Percentiles rank a stretch among this genome's conserved stretches.
phyloP scores from a whole-genome alignment of 2,888 invertebrate species.

The Lutraria lutraria region DNA sequence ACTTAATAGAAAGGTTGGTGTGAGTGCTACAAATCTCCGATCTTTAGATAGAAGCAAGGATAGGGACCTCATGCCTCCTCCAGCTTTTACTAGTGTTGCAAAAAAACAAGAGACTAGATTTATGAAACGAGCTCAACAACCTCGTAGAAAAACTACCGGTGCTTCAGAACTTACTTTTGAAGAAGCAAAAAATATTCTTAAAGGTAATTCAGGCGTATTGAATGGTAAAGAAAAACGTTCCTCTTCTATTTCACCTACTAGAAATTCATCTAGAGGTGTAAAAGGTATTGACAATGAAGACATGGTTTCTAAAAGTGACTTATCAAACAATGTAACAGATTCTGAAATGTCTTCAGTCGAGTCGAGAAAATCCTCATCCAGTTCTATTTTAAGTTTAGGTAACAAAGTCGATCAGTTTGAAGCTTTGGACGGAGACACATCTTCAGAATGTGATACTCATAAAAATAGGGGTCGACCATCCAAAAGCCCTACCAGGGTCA shows the following conservation, averaged over 20 bases:
- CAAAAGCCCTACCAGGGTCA: slow-evolving; percentile 19
- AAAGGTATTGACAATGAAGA: slow-evolving; percentile 39
- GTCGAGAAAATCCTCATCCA: slow-evolving; percentile 64
- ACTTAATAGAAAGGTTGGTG: slow-evolving; percentile 42
- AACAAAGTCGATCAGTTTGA: slow-evolving; percentile 79
- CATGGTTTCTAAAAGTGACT: slow-evolving; percentile 55
- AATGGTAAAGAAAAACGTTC: slow-evolving; percentile 51
- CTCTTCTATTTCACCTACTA: slow-evolving; percentile 52
- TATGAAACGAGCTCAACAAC: slow-evolving; percentile 71
- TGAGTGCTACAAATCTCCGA: slow-evolving; percentile 41
- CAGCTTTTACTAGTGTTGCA: slow-evolving; percentile 60
- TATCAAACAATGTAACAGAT: slow-evolving; percentile 68
- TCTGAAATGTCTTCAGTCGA: slow-evolving; percentile 78
- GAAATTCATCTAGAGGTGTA: slow-evolving; percentile 17
- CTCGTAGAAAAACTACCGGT: slow-evolving; percentile 70
- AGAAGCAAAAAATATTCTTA: slow-evolving; percentile 82
- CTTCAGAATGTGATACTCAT: slow-evolving; percentile 56
- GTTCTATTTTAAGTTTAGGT: slow-evolving; percentile 37
- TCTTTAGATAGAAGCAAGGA: slow-evolving; percentile 52
- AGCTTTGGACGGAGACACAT: slow-evolving; percentile 78
- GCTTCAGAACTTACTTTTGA: slow-evolving; percentile 78
- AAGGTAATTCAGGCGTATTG: slow-evolving; percentile 81
- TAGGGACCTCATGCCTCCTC: slow-evolving; percentile 77
- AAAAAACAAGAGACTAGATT: slow-evolving; percentile 70
- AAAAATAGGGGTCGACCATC: slow-evolving; percentile 7